phyloP scores from a whole-genome alignment of 2,888 invertebrate species.

The Netelia melanura region DNA sequence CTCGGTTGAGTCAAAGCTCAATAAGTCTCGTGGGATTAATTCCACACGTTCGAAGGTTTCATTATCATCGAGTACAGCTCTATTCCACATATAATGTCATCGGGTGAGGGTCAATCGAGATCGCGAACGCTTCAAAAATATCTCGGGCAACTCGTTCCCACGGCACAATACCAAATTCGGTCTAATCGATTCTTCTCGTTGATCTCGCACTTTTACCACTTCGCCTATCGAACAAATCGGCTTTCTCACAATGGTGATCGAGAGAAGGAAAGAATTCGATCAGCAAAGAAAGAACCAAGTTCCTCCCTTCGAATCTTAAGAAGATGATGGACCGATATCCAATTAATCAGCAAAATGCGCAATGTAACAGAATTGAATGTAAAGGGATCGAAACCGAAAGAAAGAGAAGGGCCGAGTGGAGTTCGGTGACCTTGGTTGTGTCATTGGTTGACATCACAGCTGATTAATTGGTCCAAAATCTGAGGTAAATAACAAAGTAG shows the following conservation, averaged over 20 bases:
- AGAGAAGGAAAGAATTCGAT: no score
- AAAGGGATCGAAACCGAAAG: no score
- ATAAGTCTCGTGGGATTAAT: conserved; percentile 29
- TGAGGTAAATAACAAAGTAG: conserved; percentile 27
- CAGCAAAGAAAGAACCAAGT: no score
- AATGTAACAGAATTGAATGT: no score
- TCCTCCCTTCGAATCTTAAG: no score
- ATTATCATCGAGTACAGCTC: conserved; percentile 6
- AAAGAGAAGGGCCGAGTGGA: no score
- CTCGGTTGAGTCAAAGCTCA: conserved; percentile 19
- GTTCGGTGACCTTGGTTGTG: conserved; percentile 28
- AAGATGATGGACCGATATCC: no score
- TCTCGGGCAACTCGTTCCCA: conserved; percentile 45
- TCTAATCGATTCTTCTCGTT: not conserved
- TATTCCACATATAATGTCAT: conserved; percentile 17
- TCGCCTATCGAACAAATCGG: not conserved
- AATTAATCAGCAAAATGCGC: no score
- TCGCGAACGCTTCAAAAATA: conserved; percentile 22
- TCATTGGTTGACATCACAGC: conserved; percentile 19
- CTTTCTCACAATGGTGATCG: not conserved
- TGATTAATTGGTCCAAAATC: not conserved
- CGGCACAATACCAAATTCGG: conserved; percentile 38
- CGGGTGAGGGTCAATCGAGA: conserved; percentile 34
- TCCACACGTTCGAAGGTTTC: not conserved
- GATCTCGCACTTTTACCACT: not conserved